Evolutionary conservation across 2,113 vertebrate species (phyloP).

Genomic region (Calidris pygmaea): DNA sequence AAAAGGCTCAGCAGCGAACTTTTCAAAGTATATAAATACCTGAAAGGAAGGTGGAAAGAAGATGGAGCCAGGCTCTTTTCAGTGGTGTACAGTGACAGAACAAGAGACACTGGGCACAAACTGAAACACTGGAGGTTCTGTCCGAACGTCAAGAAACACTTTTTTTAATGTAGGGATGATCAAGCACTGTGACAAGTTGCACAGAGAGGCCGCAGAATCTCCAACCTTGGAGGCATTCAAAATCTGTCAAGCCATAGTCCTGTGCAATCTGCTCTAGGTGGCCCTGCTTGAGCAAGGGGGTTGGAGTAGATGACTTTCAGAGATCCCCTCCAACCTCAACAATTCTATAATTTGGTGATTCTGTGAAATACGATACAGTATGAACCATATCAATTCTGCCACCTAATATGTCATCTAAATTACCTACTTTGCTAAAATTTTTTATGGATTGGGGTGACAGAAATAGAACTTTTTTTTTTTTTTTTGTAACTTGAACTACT

Average conservation of each 20-base stretch:
- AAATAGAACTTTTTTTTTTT: not conserved
- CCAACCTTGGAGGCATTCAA: not conserved
- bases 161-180: not conserved
- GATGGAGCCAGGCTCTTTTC: not conserved
- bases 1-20: not conserved
- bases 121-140: not conserved
- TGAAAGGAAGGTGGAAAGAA: not conserved
- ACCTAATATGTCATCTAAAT: not conserved
- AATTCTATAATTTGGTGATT: not conserved
- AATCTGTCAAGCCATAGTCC: not conserved
- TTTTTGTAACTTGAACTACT: not conserved
- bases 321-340: not conserved
- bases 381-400: not conserved
- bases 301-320: not conserved
- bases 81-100: not conserved
- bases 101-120: not conserved
- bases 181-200: not conserved
- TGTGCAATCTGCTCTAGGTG: not conserved
- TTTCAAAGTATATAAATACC: not conserved
- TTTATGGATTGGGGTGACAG: not conserved
- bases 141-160: not conserved
- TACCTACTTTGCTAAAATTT: not conserved
- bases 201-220: not conserved
- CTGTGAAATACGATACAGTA: not conserved
- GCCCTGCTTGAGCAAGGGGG: not conserved